Evolutionary conservation across 2,888 invertebrate species (phyloP).

Genomic region (Drosophila mercatorum): DNA sequence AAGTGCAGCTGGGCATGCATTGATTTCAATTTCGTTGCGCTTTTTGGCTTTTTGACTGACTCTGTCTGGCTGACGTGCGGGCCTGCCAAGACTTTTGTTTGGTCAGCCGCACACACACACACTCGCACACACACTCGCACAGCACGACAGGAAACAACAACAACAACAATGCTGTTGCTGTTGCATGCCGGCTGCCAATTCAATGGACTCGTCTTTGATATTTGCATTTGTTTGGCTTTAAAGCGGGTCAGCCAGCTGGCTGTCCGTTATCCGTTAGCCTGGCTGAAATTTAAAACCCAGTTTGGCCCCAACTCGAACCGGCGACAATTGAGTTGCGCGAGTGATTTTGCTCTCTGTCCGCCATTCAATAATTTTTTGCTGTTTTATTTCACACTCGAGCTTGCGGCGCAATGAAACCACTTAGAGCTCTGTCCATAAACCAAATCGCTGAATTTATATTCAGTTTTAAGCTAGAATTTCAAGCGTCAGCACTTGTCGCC

Average conservation of each 20-base stretch:
- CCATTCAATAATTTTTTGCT: constrained; percentile 15
- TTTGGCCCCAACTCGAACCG: constrained; percentile 22
- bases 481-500: constrained; percentile 60
- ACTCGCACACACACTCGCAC: constrained; percentile 24
- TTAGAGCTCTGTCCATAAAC: constrained; percentile 38
- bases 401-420: constrained; percentile 60
- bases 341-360: constrained; percentile 20
- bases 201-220: constrained; percentile 55
- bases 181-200: constrained; percentile 51
- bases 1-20: constrained; percentile 75
- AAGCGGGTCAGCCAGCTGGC: constrained; percentile 68
- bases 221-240: constrained; percentile 74
- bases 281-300: constrained; percentile 57
- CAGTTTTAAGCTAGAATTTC: constrained; percentile 56
- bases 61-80: constrained; percentile 52
- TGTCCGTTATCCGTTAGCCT: constrained; percentile 26
- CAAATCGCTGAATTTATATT: constrained; percentile 49
- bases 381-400: constrained; percentile 47
- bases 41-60: constrained; percentile 66
- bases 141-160: constrained; percentile 40
- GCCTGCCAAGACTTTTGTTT: constrained; percentile 67
- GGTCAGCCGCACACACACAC: constrained; percentile 61
- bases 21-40: constrained; percentile 72
- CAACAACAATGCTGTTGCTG: constrained; percentile 10
- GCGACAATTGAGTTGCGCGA: constrained; percentile 71